A percentile compares a stretch with the other conserved stretches of the same genome.
phyloP scores from a whole-genome alignment of 2,888 invertebrate species.

The Aleiodes testaceus region DNA sequence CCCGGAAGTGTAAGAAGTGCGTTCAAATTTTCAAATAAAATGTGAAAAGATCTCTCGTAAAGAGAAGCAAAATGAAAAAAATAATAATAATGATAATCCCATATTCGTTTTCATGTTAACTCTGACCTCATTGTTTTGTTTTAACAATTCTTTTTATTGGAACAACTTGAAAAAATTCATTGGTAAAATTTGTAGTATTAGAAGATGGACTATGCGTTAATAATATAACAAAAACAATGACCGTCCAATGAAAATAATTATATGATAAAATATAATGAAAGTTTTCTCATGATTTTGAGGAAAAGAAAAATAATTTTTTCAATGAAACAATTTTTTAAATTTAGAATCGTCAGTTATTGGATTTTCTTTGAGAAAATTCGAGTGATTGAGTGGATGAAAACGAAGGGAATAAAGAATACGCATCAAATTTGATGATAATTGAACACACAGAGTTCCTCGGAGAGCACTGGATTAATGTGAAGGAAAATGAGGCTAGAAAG shows the following conservation, averaged over 20 bases:
- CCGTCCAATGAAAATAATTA: slow-evolving; percentile 20
- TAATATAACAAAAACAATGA: slow-evolving; percentile 20
- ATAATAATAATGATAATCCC: neutral
- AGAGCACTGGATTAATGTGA: no score
- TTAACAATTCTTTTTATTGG: neutral
- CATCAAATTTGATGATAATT: no score
- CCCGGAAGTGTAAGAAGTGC: neutral
- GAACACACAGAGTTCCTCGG: no score
- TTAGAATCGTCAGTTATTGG: neutral
- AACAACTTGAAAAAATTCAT: no score
- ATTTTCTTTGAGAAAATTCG: neutral
- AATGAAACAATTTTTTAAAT: slow-evolving; percentile 1
- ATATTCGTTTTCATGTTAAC: slow-evolving; percentile 25
- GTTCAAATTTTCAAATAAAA: neutral
- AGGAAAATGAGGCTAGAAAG: no score
- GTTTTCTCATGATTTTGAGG: neutral
- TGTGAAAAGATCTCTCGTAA: neutral
- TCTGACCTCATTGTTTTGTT: slow-evolving; percentile 7
- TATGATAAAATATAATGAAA: slow-evolving; percentile 10
- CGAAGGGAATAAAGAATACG: no score
- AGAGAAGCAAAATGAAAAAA: neutral
- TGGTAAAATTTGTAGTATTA: neutral
- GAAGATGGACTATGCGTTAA: slow-evolving; percentile 7
- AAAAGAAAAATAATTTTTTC: slow-evolving; percentile 3
- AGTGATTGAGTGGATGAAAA: no score